Percentiles rank a stretch among this genome's conserved stretches.
Conservation (phyloP, 2,888 invertebrate genomes). For the Calameuta pallipes region DNA sequence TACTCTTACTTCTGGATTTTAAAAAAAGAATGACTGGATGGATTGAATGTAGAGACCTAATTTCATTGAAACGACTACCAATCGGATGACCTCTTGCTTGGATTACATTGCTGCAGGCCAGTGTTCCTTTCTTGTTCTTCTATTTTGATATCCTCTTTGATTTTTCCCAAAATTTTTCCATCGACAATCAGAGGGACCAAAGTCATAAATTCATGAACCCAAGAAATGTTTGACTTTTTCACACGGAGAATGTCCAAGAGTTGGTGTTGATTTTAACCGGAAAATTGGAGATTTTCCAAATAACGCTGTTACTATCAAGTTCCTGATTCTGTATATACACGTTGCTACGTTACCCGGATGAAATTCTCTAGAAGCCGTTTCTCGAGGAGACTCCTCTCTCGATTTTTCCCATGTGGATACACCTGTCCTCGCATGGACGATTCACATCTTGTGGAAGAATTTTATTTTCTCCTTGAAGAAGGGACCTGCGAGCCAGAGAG, state of each 20-base stretch:
- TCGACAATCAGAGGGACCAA: background rate
- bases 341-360: background rate
- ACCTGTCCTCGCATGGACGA: background rate
- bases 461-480: background rate
- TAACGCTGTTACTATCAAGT: background rate
- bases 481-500: background rate
- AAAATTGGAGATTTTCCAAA: background rate
- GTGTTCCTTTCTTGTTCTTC: conserved; percentile 12
- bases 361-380: background rate
- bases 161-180: conserved; percentile 10
- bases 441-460: background rate
- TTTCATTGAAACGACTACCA: conserved; percentile 7
- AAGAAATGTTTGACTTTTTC: background rate
- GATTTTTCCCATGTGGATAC: background rate
- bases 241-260: background rate
- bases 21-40: background rate
- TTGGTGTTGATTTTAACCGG: background rate
- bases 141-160: conserved; percentile 10
- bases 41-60: background rate
- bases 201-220: background rate
- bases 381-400: background rate
- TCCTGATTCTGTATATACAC: background rate
- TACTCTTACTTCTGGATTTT: background rate
- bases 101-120: conserved; percentile 27
- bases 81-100: conserved; percentile 41